phyloP scores from a whole-genome alignment of 2,797 vertebrate genomes.

The Syngnathus acus region DNA sequence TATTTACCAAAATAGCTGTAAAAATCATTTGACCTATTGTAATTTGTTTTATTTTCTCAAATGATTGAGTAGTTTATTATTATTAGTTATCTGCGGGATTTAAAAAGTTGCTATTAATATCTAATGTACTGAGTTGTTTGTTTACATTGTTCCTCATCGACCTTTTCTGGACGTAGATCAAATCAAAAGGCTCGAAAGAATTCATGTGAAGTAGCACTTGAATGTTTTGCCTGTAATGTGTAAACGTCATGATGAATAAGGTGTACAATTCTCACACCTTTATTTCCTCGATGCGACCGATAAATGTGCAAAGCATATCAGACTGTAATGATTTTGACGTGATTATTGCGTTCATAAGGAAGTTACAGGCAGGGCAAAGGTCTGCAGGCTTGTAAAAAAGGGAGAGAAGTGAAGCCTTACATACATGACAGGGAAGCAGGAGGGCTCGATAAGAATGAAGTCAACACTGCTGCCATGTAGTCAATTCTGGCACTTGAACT shows the following conservation, averaged over 20 bases:
- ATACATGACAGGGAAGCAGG: slow-evolving; percentile 30
- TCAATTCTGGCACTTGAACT: slow-evolving; percentile 15
- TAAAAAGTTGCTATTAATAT: too few species aligned
- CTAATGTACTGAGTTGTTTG: too few species aligned
- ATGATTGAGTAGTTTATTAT: too few species aligned
- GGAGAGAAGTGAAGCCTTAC: slow-evolving; percentile 47
- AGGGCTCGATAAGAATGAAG: slow-evolving; percentile 50
- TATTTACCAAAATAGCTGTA: too few species aligned
- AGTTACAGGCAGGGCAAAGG: slow-evolving; percentile 64
- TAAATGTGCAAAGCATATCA: slow-evolving; percentile 14
- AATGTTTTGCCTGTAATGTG: background rate
- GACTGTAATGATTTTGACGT: slow-evolving; percentile 10
- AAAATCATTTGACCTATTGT: too few species aligned
- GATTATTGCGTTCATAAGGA: slow-evolving; percentile 56
- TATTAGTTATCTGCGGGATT: too few species aligned
- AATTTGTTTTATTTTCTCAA: too few species aligned
- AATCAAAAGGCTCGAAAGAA: too few species aligned
- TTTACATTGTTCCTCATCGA: too few species aligned
- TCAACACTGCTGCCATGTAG: slow-evolving; percentile 35
- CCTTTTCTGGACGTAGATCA: too few species aligned
- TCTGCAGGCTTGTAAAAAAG: slow-evolving; percentile 34
- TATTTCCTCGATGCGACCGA: background rate
- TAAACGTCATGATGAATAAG: background rate
- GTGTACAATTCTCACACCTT: background rate
- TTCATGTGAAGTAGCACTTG: background rate